Conservation (phyloP, 2,113 vertebrate genomes). For the Thymallus thymallus region DNA sequence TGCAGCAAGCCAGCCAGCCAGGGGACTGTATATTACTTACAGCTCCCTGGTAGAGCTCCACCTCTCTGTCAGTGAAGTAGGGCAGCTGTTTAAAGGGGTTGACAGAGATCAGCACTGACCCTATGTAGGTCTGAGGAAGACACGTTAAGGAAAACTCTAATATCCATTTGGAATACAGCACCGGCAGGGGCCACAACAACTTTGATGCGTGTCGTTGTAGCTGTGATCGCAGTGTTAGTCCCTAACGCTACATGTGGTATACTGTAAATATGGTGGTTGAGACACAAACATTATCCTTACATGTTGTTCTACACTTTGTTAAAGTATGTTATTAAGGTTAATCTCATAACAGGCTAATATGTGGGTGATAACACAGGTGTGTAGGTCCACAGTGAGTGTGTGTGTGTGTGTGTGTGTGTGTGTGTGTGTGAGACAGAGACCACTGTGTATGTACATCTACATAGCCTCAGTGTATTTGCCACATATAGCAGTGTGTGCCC, state of each 20-base stretch:
- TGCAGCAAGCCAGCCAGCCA: neutral
- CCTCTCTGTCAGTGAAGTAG: conserved; percentile 79
- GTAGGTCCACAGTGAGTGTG: no score
- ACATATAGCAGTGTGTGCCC: no score
- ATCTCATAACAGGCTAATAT: neutral
- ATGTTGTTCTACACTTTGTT: neutral
- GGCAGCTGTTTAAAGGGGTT: conserved; percentile 84
- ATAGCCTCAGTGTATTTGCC: no score
- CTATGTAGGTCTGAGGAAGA: conserved; percentile 78
- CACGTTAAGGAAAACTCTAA: conserved; percentile 47
- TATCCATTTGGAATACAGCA: neutral
- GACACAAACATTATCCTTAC: no score
- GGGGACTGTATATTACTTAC: conserved; percentile 66
- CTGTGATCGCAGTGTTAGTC: neutral
- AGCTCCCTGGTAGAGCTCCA: conserved; percentile 83
- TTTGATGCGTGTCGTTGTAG: no score
- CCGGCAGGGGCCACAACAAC: no score
- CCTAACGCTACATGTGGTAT: neutral
- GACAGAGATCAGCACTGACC: conserved; percentile 80
- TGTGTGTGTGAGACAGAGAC: no score
- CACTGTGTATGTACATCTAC: neutral
- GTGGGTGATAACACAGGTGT: neutral
- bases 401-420: neutral
- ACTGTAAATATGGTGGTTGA: neutral
- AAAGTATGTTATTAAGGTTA: conserved; percentile 1